These are phyloP conservation scores for Folsomia candida DNA, from an alignment of 2,888 invertebrate genomes.

Conservation along the genomic window DNA sequence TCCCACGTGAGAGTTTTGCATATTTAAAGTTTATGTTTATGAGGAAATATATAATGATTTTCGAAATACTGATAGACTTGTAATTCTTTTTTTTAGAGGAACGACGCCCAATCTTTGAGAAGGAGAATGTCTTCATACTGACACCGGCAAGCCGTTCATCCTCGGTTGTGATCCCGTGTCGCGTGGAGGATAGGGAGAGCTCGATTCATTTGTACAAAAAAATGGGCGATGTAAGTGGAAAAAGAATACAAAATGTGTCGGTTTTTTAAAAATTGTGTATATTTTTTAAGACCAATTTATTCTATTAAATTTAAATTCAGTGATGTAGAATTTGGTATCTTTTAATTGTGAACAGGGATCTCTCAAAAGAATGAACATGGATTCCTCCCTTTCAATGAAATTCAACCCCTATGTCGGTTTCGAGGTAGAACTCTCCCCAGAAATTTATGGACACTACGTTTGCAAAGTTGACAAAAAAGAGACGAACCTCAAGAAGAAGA, in stretches of 20 bases:
- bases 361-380: conserved; percentile 17
- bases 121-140: conserved; percentile 25
- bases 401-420: conserved; percentile 38
- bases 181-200: conserved; percentile 24
- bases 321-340: no score
- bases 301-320: background rate
- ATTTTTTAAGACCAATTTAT: background rate
- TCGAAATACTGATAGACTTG: background rate
- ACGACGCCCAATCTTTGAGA: conserved; percentile 22
- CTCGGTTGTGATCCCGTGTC: conserved; percentile 36
- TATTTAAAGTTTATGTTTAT: background rate
- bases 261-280: background rate
- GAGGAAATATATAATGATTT: background rate
- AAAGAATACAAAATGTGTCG: no score
- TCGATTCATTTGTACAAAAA: conserved; percentile 34
- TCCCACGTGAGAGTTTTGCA: conserved; percentile 29
- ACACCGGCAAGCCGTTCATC: conserved; percentile 30
- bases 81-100: conserved; percentile 32
- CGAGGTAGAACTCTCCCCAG: conserved; percentile 22
- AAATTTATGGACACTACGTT: conserved; percentile 32
- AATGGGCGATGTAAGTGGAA: conserved; percentile 28
- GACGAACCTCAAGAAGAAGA: background rate
- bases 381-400: conserved; percentile 16
- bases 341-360: no score
- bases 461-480: conserved; percentile 35